phyloP scores from a whole-genome alignment of 1,140 invertebrate genomes.

The Stegodyphus mimosarum region DNA sequence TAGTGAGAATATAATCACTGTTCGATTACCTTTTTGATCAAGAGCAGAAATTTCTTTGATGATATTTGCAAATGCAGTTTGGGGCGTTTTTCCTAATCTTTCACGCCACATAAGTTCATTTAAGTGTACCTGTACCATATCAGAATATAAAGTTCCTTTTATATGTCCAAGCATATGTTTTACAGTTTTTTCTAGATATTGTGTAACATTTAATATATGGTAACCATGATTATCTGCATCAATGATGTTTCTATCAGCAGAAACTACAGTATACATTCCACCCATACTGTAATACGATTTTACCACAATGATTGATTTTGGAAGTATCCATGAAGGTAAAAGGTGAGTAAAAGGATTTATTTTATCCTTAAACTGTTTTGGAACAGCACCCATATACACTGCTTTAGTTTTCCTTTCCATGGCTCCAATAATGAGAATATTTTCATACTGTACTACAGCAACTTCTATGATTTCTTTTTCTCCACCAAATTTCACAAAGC shows the following conservation, averaged over 20 bases:
- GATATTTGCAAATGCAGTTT: slow-evolving; percentile 27
- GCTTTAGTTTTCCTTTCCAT: slow-evolving; percentile 9
- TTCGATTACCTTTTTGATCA: background rate
- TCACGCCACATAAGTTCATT: slow-evolving; percentile 52
- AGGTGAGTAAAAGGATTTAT: background rate
- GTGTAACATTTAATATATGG: slow-evolving; percentile 13
- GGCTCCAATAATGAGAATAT: slow-evolving; percentile 27
- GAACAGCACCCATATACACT: slow-evolving; percentile 5
- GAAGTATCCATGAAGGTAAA: slow-evolving; percentile 10
- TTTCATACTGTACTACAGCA: slow-evolving; percentile 5
- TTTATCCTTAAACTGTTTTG: background rate
- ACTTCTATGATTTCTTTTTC: slow-evolving; percentile 20
- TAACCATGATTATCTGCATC: background rate
- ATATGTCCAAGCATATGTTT: slow-evolving; percentile 28
- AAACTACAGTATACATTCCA: background rate
- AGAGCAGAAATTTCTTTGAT: slow-evolving; percentile 39
- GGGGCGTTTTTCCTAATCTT: slow-evolving; percentile 16
- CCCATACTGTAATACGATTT: background rate
- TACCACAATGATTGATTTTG: background rate
- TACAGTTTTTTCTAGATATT: slow-evolving; percentile 13
- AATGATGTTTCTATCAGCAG: background rate
- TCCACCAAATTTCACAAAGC: slow-evolving; percentile 22
- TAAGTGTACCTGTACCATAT: slow-evolving; percentile 35
- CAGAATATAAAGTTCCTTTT: background rate
- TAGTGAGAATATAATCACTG: too few relatives aligned